phyloP scores from a whole-genome alignment of 2,888 invertebrate genomes.

The Melangyna quadrimaculata region DNA sequence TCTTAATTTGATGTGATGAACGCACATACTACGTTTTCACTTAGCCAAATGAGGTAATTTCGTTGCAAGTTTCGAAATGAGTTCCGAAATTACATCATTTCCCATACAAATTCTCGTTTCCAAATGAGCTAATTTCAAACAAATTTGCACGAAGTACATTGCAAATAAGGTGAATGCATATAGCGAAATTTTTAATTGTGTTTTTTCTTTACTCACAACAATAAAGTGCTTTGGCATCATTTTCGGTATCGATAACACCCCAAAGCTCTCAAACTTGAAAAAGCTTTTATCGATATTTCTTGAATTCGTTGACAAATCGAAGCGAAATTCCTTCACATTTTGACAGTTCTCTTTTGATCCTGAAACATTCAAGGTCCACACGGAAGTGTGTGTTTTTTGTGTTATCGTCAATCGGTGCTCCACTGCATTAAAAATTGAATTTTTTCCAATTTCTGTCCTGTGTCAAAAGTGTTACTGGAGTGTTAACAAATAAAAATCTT shows the following conservation, averaged over 20 bases:
- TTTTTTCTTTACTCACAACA: no score
- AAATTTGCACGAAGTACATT: no score
- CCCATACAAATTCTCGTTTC: no score
- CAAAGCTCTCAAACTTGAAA: constrained; percentile 9
- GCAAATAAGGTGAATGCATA: no score
- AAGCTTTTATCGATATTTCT: constrained; percentile 8
- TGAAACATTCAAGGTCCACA: constrained; percentile 51
- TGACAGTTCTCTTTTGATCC: constrained; percentile 70
- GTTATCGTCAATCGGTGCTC: constrained; percentile 45
- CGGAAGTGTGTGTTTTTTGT: no score
- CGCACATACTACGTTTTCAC: no score
- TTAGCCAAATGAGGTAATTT: no score
- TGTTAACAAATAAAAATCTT: constrained; percentile 39
- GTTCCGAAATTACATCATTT: no score
- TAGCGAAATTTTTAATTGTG: no score
- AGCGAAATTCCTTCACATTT: constrained; percentile 46
- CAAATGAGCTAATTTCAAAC: no score
- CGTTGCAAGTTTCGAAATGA: no score
- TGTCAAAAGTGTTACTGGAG: constrained; percentile 66
- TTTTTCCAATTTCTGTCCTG: constrained; percentile 51
- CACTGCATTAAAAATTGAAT: constrained; percentile 21
- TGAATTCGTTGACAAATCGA: constrained; percentile 36
- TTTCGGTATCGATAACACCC: background rate
- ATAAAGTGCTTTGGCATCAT: background rate
- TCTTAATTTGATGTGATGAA: no score